Base-by-base conservation (phyloP, 2,797 vertebrate genomes). In the Miichthys miiuy region DNA sequence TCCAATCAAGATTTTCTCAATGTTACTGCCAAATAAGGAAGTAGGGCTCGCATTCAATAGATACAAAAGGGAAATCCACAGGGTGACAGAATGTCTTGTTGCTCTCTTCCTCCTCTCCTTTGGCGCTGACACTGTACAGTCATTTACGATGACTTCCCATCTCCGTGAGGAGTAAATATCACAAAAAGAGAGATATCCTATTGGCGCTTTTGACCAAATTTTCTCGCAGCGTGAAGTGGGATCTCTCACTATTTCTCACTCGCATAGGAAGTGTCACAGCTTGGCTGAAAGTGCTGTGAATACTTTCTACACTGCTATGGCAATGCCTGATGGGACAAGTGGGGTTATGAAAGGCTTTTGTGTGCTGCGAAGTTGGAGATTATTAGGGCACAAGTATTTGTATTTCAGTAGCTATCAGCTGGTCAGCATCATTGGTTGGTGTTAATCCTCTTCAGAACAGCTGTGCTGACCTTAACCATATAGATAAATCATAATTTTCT, bases 141-240 rank as follows among this genome's bases (percentile, higher is more conserved):
- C 87, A 84, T 88, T 92, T 89, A 86, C 69, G 84, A 85, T 81
- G 81, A 78, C 85, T 89, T 87, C 90, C 83, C 34, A 38, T 89
- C 88, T 80, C 84, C 23, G 86, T 56, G 13, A 85, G 85, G 72
- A 87, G 75, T 60, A 80, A 76, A 88, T 80, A 84, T 84, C 73
- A 86, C 82, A 87, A 85, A 86, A 82, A 79, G 51, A 70, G 65
- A 76, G 75, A 84, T 46, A 58, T 90, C 88, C 87, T 58, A 72
- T 86, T 85, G 88, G 79, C 69, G 84, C 62, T 80, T 78, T 79
- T 80, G 79, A 79, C 82, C 56, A 67, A 64, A 79, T 56, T 65
- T 56, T 70, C 73, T 63, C 88, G 75, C 86, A 70, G 89, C 41
- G 12, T 89, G 90, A 87, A 87, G 82, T 82, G 77, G 55, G 61